A percentile compares a stretch with the other conserved stretches of the same genome.
phyloP scores from a whole-genome alignment of 2,888 invertebrate genomes.

The Sphaerophoria rueppellii region DNA sequence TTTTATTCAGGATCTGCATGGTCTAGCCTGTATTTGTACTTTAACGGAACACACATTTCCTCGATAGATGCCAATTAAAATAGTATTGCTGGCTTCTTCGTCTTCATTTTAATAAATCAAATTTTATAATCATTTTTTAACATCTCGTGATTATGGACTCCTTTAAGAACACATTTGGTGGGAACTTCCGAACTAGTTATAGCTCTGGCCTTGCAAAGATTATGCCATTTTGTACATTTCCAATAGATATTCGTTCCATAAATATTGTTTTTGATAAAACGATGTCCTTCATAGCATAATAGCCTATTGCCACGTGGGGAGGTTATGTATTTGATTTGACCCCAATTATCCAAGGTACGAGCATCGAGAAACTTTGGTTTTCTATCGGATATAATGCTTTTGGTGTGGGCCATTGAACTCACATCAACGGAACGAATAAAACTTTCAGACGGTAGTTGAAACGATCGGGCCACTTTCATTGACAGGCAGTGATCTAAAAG shows the following conservation, averaged over 20 bases:
- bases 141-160: slow-evolving; percentile 81
- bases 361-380: slow-evolving; percentile 77
- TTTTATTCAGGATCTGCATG: too few relatives aligned
- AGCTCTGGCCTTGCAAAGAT: slow-evolving; percentile 80
- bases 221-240: slow-evolving; percentile 82
- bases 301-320: slow-evolving; percentile 80
- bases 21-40: too few relatives aligned
- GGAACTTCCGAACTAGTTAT: slow-evolving; percentile 79
- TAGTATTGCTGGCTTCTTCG: too few relatives aligned
- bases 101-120: neutral
- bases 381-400: slow-evolving; percentile 74
- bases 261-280: slow-evolving; percentile 81
- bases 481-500: slow-evolving; percentile 51
- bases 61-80: neutral
- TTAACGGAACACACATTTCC: neutral
- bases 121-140: slow-evolving; percentile 56
- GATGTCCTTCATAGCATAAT: slow-evolving; percentile 80
- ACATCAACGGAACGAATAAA: slow-evolving; percentile 50
- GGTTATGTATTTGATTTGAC: slow-evolving; percentile 77
- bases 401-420: slow-evolving; percentile 59
- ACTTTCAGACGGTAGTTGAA: slow-evolving; percentile 52
- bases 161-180: slow-evolving; percentile 78
- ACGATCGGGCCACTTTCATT: slow-evolving; percentile 45
- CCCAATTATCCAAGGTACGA: slow-evolving; percentile 78
- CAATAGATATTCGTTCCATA: slow-evolving; percentile 81